Conservation (phyloP, 2,113 vertebrate species). For the Gracilinanus agilis region DNA sequence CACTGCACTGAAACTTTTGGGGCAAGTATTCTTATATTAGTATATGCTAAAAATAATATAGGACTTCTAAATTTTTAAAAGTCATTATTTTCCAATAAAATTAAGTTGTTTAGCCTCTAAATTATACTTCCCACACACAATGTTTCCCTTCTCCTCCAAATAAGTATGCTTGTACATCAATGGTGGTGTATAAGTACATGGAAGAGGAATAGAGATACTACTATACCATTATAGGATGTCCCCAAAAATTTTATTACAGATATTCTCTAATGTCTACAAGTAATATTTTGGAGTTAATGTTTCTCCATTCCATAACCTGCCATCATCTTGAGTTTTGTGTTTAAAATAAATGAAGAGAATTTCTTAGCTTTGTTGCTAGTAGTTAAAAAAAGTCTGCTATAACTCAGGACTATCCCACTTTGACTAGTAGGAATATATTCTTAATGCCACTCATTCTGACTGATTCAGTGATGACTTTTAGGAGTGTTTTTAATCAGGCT, state of each 20-base stretch:
- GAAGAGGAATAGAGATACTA: not conserved
- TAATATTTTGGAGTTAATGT: not conserved
- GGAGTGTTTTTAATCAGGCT: not conserved
- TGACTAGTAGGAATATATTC: constrained; percentile 1
- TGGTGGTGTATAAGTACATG: not conserved
- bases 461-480: constrained; percentile 20
- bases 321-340: not conserved
- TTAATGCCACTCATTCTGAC: not conserved
- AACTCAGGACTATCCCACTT: not conserved
- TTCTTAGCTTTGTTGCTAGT: constrained; percentile 11
- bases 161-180: not conserved
- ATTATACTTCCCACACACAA: too few species aligned
- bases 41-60: not conserved
- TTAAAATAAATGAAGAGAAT: constrained; percentile 17
- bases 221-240: not conserved
- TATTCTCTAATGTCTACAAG: not conserved
- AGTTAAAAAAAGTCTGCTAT: not conserved
- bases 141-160: not conserved
- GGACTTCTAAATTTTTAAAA: not conserved
- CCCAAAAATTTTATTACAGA: not conserved
- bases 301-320: not conserved
- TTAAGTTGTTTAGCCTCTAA: too few species aligned
- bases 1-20: not conserved
- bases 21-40: not conserved
- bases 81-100: not conserved